Evolutionary conservation across 2,797 vertebrate genomes (phyloP).

Genomic region (Apodemus agrarius): DNA sequence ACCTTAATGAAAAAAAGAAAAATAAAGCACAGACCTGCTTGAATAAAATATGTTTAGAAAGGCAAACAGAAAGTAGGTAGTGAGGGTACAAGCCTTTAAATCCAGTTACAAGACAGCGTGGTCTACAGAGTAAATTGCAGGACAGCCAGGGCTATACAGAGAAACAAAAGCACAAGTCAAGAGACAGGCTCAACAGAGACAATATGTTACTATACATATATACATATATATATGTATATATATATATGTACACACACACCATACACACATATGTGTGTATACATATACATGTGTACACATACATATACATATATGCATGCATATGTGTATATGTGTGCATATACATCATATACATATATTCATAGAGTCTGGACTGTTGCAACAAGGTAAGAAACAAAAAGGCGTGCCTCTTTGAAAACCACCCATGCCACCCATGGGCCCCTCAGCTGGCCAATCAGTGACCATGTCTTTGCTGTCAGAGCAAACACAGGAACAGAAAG

Average conservation of each 20-base stretch:
- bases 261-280: no score
- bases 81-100: background rate
- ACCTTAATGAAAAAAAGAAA: background rate
- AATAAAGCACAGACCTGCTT: background rate
- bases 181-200: background rate
- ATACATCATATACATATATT: background rate
- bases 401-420: background rate
- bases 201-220: no score
- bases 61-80: background rate
- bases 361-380: background rate
- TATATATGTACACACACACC: no score
- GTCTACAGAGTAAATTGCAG: background rate
- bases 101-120: background rate
- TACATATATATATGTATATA: no score
- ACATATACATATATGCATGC: no score
- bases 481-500: constrained; percentile 28
- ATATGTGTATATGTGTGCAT: no score
- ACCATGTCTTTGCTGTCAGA: background rate
- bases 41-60: background rate
- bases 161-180: background rate
- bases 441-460: background rate
- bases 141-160: background rate
- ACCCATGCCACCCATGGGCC: background rate
- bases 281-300: no score
- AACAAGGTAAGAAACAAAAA: background rate